A percentile compares a stretch with the other conserved stretches of the same genome.
Evolutionary conservation across 2,888 invertebrate species (phyloP).

Genomic region (Ichneumon xanthorius): DNA sequence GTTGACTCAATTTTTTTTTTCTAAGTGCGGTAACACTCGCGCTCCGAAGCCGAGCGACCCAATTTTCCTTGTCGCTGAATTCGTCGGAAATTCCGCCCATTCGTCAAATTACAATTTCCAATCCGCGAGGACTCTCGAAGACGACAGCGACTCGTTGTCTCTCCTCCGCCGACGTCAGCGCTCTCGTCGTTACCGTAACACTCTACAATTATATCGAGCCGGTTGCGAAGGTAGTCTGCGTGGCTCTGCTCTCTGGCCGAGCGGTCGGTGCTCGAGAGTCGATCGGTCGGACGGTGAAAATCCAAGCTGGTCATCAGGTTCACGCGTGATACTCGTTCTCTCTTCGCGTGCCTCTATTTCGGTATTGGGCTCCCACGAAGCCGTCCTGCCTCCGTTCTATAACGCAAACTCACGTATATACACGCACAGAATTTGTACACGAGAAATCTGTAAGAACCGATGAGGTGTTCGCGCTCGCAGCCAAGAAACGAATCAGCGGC

Average conservation of each 20-base stretch:
- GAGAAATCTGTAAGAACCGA: slow-evolving; percentile 41
- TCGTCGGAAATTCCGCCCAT: not conserved
- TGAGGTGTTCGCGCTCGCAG: slow-evolving; percentile 30
- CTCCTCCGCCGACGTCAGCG: not conserved
- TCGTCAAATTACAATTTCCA: not conserved
- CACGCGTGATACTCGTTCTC: slow-evolving; percentile 69
- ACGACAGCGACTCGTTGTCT: not conserved
- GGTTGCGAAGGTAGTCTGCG: slow-evolving; percentile 54
- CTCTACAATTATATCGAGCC: slow-evolving; percentile 23
- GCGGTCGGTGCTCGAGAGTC: slow-evolving; percentile 21
- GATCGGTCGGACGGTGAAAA: slow-evolving; percentile 47
- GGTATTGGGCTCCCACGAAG: slow-evolving; percentile 51
- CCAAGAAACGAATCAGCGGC: slow-evolving; percentile 45
- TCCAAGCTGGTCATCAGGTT: slow-evolving; percentile 64
- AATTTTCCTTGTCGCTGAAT: slow-evolving; percentile 32
- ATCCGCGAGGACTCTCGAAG: not conserved
- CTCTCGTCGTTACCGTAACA: slow-evolving; percentile 1
- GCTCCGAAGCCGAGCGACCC: slow-evolving; percentile 40
- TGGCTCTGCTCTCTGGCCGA: slow-evolving; percentile 46
- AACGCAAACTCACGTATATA: not conserved
- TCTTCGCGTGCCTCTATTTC: slow-evolving; percentile 71
- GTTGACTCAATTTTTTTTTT: no score
- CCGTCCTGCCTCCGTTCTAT: not conserved
- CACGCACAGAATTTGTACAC: not conserved
- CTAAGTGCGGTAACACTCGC: not conserved